phyloP scores from a whole-genome alignment of 2,113 vertebrate species.

The Pseudonaja textilis region DNA sequence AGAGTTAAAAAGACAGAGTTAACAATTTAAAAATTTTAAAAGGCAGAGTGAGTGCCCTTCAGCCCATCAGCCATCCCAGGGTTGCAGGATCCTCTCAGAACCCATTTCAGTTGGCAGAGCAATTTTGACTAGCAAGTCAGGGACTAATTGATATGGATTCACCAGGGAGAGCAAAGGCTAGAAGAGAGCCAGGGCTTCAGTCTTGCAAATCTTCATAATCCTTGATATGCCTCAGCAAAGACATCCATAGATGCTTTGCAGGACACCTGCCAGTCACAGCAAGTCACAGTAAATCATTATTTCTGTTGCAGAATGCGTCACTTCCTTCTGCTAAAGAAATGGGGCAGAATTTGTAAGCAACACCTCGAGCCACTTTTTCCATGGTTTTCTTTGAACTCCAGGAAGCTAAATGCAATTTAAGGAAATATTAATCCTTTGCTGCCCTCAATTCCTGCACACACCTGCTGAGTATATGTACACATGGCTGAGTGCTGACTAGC shows the following conservation, averaged over 20 bases:
- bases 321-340: slow-evolving; percentile 34
- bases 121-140: background rate
- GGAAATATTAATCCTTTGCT: slow-evolving; percentile 21
- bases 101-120: background rate
- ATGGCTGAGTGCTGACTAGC: slow-evolving; percentile 2
- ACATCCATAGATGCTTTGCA: background rate
- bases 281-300: background rate
- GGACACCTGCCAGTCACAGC: fast-evolving
- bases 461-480: slow-evolving; percentile 17
- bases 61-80: background rate
- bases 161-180: background rate
- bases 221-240: background rate
- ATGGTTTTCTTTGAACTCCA: slow-evolving; percentile 3
- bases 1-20: background rate
- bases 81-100: background rate
- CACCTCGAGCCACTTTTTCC: background rate
- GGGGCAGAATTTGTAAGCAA: background rate
- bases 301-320: background rate
- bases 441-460: slow-evolving; percentile 17
- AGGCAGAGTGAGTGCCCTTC: background rate
- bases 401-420: slow-evolving; percentile 17
- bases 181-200: background rate
- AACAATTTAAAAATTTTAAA: background rate
- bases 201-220: background rate
- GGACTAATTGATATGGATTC: slow-evolving; percentile 21